Percentiles rank a stretch among this genome's conserved stretches.
phyloP scores from a whole-genome alignment of 2,113 vertebrate species.

The Aix galericulata region DNA sequence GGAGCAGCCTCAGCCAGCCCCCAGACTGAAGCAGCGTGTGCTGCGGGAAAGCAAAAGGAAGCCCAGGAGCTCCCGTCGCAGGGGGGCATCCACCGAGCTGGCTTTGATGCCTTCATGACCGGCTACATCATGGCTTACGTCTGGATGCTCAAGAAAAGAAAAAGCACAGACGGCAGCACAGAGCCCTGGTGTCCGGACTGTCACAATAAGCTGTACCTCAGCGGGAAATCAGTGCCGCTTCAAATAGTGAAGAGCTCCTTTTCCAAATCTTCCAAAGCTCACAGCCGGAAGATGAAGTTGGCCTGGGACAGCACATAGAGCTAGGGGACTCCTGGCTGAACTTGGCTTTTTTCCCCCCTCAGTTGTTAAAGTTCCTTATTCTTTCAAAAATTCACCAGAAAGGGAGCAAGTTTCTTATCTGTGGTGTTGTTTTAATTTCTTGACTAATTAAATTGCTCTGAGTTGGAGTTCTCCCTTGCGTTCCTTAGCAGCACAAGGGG shows the following conservation, averaged over 20 bases:
- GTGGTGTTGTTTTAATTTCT: conserved; percentile 6
- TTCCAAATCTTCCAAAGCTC: conserved; percentile 91
- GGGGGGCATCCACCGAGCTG: conserved; percentile 87
- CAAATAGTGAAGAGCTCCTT: conserved; percentile 94
- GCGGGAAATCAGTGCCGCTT: conserved; percentile 91
- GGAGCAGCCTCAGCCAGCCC: not conserved
- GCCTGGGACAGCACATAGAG: conserved; percentile 78
- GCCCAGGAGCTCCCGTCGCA: not conserved
- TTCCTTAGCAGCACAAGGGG: not conserved
- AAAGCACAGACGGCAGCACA: not conserved
- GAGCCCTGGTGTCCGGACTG: conserved; percentile 80
- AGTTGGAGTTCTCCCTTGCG: not conserved
- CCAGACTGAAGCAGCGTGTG: not conserved
- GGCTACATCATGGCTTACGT: conserved; percentile 91
- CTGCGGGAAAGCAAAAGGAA: not conserved
- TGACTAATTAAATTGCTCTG: conserved; percentile 36
- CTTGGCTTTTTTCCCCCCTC: not conserved
- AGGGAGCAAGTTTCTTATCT: not conserved
- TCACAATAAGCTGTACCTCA: conserved; percentile 95
- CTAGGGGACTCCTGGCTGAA: not conserved
- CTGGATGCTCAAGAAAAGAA: conserved; percentile 67
- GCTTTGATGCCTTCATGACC: conserved; percentile 98
- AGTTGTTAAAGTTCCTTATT: not conserved
- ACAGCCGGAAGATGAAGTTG: conserved; percentile 89
- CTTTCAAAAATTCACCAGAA: not conserved